Conservation (phyloP, 2,113 vertebrate species). For the Galbula dea region DNA sequence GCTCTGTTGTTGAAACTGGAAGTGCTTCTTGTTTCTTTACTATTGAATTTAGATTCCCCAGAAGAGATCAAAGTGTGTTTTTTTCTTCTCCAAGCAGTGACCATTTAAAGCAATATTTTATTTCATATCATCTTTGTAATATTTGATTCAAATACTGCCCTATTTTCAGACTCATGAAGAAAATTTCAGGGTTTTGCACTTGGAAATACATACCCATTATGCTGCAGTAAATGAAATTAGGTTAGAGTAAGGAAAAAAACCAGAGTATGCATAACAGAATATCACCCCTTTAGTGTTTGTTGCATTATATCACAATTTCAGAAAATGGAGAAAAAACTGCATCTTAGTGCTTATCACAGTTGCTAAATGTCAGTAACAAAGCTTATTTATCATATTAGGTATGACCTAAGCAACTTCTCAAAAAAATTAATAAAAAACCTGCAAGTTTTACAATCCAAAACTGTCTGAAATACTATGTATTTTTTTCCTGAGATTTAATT, state of each 20-base stretch:
- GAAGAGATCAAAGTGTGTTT: neutral
- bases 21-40: neutral
- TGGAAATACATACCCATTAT: neutral
- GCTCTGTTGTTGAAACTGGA: neutral
- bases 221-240: neutral
- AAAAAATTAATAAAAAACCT: neutral
- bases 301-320: neutral
- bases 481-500: neutral
- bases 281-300: neutral
- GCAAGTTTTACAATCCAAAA: neutral
- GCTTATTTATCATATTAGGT: neutral
- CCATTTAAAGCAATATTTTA: neutral
- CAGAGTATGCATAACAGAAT: neutral
- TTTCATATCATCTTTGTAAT: neutral
- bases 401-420: neutral
- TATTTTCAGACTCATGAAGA: neutral
- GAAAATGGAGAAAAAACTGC: neutral
- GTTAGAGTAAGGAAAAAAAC: neutral
- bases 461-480: neutral
- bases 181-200: neutral
- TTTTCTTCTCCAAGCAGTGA: neutral
- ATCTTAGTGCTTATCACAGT: neutral
- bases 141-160: neutral
- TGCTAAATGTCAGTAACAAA: neutral
- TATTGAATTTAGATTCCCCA: neutral